Conservation (phyloP, 2,113 vertebrate genomes). For the Gavialis gangeticus region DNA sequence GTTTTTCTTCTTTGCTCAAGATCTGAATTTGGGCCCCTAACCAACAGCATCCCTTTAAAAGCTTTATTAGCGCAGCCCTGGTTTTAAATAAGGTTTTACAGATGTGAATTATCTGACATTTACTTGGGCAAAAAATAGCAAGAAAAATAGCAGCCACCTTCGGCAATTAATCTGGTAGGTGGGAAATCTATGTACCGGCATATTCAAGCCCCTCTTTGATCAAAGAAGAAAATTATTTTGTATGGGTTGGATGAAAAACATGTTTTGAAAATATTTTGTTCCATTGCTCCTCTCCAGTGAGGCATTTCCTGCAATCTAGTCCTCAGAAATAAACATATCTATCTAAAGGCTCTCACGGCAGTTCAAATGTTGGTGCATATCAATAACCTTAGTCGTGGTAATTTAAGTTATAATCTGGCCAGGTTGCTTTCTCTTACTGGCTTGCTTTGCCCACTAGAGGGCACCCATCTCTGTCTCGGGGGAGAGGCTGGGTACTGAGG, state of each 20-base stretch:
- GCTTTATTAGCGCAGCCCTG: not conserved
- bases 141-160: not conserved
- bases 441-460: conserved; percentile 25
- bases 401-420: not conserved
- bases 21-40: not conserved
- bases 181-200: not conserved
- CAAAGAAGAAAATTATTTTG: not conserved
- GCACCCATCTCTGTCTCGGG: not conserved
- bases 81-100: not conserved
- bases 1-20: not conserved
- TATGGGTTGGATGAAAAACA: not conserved
- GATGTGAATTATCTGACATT: not conserved
- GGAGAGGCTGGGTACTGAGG: not conserved
- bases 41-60: not conserved
- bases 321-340: not conserved
- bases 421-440: not conserved
- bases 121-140: not conserved
- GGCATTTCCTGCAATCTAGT: not conserved
- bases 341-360: not conserved
- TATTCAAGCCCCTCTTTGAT: not conserved
- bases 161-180: not conserved
- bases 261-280: not conserved
- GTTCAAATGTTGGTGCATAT: not conserved
- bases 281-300: not conserved
- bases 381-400: not conserved